Conservation (phyloP, 2,888 invertebrate species). For the Pogonocherus hispidulus region DNA sequence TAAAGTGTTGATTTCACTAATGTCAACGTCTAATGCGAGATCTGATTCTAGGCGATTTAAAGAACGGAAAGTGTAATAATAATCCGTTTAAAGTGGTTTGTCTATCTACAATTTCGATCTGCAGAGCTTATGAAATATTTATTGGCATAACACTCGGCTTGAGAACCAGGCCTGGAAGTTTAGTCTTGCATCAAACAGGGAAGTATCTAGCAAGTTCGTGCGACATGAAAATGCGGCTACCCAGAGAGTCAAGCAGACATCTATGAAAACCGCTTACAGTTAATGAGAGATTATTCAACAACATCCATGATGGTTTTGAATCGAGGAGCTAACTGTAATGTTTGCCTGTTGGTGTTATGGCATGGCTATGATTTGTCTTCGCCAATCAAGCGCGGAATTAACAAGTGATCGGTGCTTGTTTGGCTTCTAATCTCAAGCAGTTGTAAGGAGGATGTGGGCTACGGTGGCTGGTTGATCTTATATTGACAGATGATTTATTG, state of each 20-base stretch:
- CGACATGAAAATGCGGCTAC: background rate
- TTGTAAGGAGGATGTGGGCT: background rate
- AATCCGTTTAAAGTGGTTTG: too few species aligned
- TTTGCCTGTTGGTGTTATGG: slow-evolving; percentile 8
- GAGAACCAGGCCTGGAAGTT: too few species aligned
- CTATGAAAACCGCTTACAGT: background rate
- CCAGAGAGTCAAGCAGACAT: background rate
- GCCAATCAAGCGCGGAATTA: slow-evolving; percentile 28
- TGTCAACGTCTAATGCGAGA: too few species aligned
- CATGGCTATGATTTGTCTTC: slow-evolving; percentile 7
- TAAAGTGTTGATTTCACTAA: too few species aligned
- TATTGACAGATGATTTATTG: background rate
- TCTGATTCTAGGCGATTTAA: too few species aligned
- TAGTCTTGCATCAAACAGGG: background rate
- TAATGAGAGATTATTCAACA: slow-evolving; percentile 26
- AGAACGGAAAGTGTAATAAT: too few species aligned
- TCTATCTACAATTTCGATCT: too few species aligned
- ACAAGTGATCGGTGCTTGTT: slow-evolving; percentile 15
- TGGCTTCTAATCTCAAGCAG: background rate
- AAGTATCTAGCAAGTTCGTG: background rate
- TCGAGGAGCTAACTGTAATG: slow-evolving; percentile 14
- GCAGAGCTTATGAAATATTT: too few species aligned
- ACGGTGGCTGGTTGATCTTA: background rate
- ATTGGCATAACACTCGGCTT: too few species aligned
- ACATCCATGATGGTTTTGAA: slow-evolving; percentile 2